Conservation (phyloP, 1,140 invertebrate genomes). For the Sycobia sp. region DNA sequence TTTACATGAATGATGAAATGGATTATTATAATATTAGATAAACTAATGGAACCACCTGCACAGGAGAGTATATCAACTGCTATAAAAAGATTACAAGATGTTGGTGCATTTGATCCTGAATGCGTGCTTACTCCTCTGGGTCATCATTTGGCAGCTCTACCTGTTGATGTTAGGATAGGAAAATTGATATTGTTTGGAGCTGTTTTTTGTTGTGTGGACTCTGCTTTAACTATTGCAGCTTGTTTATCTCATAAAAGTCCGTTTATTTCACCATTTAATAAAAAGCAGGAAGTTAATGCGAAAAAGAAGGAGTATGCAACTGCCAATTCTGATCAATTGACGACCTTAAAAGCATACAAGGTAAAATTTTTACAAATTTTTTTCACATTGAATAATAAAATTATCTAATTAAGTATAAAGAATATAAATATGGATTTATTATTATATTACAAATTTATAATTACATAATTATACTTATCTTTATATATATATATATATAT, state of each 20-base stretch:
- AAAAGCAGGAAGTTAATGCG: constrained; percentile 72
- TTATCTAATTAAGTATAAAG: too few relatives aligned
- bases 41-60: constrained; percentile 81
- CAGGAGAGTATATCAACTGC: constrained; percentile 78
- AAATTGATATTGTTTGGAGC: constrained; percentile 90
- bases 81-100: constrained; percentile 76
- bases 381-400: constrained; percentile 4
- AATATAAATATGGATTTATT: background rate
- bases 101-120: constrained; percentile 83
- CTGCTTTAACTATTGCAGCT: constrained; percentile 90
- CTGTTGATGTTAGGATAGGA: constrained; percentile 88
- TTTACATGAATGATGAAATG: background rate
- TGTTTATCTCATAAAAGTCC: constrained; percentile 85
- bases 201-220: constrained; percentile 92
- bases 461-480: too few relatives aligned
- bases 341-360: constrained; percentile 77
- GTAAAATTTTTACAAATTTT: constrained; percentile 61
- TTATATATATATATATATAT: background rate
- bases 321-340: constrained; percentile 81
- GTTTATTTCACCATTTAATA: constrained; percentile 78
- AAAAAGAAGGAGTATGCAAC: constrained; percentile 75
- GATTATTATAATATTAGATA: constrained; percentile 54
- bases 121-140: constrained; percentile 86
- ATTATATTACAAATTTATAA: too few relatives aligned
- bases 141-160: constrained; percentile 84